Base-by-base conservation (phyloP, 2,888 invertebrate species). In the Drosophila putrida region DNA sequence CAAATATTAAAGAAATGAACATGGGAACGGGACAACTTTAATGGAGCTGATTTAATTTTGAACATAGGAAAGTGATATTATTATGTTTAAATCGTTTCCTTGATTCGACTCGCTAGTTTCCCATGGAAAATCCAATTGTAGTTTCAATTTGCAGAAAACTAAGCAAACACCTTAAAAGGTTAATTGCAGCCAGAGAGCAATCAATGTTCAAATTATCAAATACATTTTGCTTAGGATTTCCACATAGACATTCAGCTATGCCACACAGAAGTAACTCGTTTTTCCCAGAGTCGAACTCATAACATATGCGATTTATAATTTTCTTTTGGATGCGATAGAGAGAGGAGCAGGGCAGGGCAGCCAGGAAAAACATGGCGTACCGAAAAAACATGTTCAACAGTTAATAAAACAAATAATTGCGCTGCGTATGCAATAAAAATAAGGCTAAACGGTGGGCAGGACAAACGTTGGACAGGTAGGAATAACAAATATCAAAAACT, bases 341-440 rank as follows among this genome's bases (percentile, higher is more conserved):
- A 10, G 9, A 4, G 38, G 41, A 6, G 49, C n/a, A 11, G 11
- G 31, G 6, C 8, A 15, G 1, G 33, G 25, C 20, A 2, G 20
- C 20, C 20, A 36, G 50, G 11, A 9, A 36, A 61, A 62, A 75
- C 74, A 82, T 65, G 86, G 64, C 31, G 64, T 61, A 63, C 46
- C 39, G 62, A 71, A 71, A 55, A 27, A 55, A 76, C 87, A 72
- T 86, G 85, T 88, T 88, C 82, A 81, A 87, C 89, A 88, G 88
- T 89, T 89, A 88, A 87, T 87, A 88, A 85, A 85, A 82, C 83
- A 88, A 85, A 89, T 89, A 89, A 87, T 88, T 82, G 79, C 80
- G 77, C 61, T 75, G 83, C 79, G 76, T 79, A 72, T 78, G 78
- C 87, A 78, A 88, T 89, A 84, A 90, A 88, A 88, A 90, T 75